Evolutionary conservation across 92 coral and sea anemone species (phyloP).

Genomic region (Epizoanthus ramosus): DNA sequence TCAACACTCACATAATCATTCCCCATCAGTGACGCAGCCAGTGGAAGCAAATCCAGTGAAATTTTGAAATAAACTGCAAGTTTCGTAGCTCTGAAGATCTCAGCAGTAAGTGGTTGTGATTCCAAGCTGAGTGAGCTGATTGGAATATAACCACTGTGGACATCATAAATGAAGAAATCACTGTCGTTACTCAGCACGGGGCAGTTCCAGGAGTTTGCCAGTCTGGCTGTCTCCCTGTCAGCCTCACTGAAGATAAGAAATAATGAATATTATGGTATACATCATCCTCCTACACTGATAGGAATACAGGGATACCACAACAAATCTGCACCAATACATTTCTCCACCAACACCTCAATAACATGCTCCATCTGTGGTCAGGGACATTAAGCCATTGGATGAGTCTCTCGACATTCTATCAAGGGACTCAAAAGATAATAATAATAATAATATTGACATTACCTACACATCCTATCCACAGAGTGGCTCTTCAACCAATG

Average conservation of each 20-base stretch:
- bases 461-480: too few species aligned
- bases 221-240: slow-evolving; percentile 81
- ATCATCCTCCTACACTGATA: neutral
- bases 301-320: too few species aligned
- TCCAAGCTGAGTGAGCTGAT: slow-evolving; percentile 59
- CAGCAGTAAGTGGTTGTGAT: slow-evolving; percentile 47
- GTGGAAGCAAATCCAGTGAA: slow-evolving; percentile 58
- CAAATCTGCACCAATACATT: too few species aligned
- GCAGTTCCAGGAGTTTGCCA: slow-evolving; percentile 74
- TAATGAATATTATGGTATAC: neutral
- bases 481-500: too few species aligned
- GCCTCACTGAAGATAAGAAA: slow-evolving; percentile 68
- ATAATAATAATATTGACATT: too few species aligned
- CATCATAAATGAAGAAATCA: slow-evolving; percentile 87
- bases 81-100: slow-evolving; percentile 53
- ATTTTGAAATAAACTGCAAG: slow-evolving; percentile 70
- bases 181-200: slow-evolving; percentile 90
- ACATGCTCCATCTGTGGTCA: too few species aligned
- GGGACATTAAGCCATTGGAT: too few species aligned
- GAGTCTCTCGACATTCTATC: too few species aligned
- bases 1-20: slow-evolving; percentile 75
- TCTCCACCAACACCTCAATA: too few species aligned
- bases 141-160: slow-evolving; percentile 82
- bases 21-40: slow-evolving; percentile 87
- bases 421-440: too few species aligned